Conservation (phyloP, 2,113 vertebrate species). For the Tapirus terrestris region DNA sequence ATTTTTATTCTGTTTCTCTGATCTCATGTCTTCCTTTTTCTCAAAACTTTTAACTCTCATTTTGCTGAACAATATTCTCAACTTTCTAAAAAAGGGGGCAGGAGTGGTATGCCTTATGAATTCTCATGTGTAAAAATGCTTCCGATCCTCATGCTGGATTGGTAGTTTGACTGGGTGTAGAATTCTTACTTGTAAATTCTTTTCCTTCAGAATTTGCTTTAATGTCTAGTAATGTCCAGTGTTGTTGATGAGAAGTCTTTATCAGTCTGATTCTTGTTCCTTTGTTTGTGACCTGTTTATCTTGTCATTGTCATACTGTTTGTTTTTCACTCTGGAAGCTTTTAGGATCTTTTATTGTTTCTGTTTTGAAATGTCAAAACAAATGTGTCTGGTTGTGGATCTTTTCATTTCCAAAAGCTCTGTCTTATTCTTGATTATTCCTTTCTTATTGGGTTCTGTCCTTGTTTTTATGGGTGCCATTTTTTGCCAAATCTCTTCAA, state of each 20-base stretch:
- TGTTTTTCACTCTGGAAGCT: background rate
- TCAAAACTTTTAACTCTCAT: background rate
- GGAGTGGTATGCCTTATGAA: background rate
- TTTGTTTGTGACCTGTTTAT: background rate
- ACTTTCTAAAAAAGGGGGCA: background rate
- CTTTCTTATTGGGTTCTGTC: background rate
- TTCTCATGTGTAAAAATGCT: background rate
- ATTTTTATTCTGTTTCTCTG: background rate
- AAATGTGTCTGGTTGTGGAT: background rate
- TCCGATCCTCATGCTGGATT: background rate
- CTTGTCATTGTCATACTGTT: background rate
- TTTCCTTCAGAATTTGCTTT: background rate
- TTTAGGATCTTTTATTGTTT: background rate
- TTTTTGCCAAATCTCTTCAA: background rate
- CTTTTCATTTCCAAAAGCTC: background rate
- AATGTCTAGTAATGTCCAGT: background rate
- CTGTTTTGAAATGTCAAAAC: background rate
- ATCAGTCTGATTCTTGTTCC: background rate
- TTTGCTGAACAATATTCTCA: conserved; percentile 18
- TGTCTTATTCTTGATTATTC: background rate
- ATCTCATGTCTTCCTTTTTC: background rate
- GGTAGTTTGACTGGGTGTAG: background rate
- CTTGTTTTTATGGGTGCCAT: background rate
- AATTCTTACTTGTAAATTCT: background rate
- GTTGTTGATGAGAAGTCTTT: background rate